Evolutionary conservation across 2,797 vertebrate genomes (phyloP), one percentile per base, ranked within the genome.

Genomic region (Astyanax mexicanus): DNA sequence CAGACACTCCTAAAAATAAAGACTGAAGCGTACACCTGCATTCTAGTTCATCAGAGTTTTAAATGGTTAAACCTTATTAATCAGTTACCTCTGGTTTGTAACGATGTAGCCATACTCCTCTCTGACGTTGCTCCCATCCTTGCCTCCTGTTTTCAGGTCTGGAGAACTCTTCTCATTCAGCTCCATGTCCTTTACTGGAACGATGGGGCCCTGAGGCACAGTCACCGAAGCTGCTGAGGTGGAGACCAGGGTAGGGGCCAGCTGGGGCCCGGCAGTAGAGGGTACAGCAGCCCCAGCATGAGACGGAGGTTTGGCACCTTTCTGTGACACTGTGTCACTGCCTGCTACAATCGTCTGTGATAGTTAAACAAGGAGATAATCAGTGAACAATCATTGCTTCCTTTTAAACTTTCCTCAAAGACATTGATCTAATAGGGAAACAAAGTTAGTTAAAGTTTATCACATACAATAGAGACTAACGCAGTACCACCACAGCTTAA

Each of bases 81-180:
- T 38, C 1, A 68, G 93, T 92, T 86, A 99, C 98, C 95, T 98
- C 86, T 94, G 95, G 85, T 97, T 94, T 0, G 97, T 99, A 84
- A 98, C 78, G 7, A 99, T 97, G 92, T 99, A 99, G 78, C 97
- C 96, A 0, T 99, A 98, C 82, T 97, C 95, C 27, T 98, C 97
- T 0, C 3, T 93, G 80, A 6, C 81, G 70, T 83, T 80, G 11
- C 60, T 45, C 0, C 77, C 85, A 42, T 79, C 21, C 72, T 82
- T 44, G 62, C 66, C 3, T 21, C 77, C 65, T 2, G 66, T 23
- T 88, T 85, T 92, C 79, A 80, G 51, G 38, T 21, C 68, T 38
- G 29, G 64, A 37, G 54, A 13, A 38, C 15, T 64, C n/a, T 83
- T 84, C 27, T 80, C 83, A 32, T 79, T 78, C 1, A 64, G 75